These are phyloP conservation scores for Antedon mediterranea DNA, from an alignment of 53 echinoderm and acorn worm species.

Conservation along the genomic window DNA sequence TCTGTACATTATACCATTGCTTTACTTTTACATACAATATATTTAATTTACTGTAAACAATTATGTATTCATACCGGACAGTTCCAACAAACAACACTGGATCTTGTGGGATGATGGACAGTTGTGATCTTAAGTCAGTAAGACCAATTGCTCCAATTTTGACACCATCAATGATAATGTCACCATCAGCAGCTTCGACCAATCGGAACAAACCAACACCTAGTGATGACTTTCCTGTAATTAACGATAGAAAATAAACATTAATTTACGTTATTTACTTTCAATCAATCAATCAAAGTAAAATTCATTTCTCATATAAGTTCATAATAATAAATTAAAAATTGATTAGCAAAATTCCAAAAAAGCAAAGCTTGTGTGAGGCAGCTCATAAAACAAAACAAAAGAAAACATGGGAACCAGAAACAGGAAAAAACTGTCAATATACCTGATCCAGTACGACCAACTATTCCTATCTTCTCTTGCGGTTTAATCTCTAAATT, in stretches of 20 bases:
- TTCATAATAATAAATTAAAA: too few species aligned
- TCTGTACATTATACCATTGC: too few species aligned
- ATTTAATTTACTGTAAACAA: too few species aligned
- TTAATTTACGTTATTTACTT: too few species aligned
- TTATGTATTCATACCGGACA: conserved; percentile 38
- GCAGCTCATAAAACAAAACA: background rate
- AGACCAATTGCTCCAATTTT: conserved; percentile 49
- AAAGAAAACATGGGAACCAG: background rate
- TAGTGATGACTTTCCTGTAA: conserved; percentile 73
- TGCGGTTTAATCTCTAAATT: conserved; percentile 36
- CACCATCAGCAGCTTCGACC: conserved; percentile 60
- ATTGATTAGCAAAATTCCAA: too few species aligned
- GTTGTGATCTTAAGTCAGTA: conserved; percentile 61
- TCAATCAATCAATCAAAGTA: too few species aligned
- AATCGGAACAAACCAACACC: conserved; percentile 76
- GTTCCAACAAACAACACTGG: conserved; percentile 86
- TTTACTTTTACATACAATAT: too few species aligned
- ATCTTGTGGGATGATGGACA: conserved; percentile 87
- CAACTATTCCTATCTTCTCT: conserved; percentile 97
- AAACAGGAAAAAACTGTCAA: background rate
- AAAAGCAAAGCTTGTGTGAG: too few species aligned
- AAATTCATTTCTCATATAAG: too few species aligned
- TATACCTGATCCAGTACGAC: conserved; percentile 87
- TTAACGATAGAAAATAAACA: too few species aligned
- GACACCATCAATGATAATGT: conserved; percentile 66